Evolutionary conservation across 37 sponge, comb jelly and placozoan species (phyloP), one percentile per base, ranked within the genome.

Genomic region (Ephydatia muelleri): DNA sequence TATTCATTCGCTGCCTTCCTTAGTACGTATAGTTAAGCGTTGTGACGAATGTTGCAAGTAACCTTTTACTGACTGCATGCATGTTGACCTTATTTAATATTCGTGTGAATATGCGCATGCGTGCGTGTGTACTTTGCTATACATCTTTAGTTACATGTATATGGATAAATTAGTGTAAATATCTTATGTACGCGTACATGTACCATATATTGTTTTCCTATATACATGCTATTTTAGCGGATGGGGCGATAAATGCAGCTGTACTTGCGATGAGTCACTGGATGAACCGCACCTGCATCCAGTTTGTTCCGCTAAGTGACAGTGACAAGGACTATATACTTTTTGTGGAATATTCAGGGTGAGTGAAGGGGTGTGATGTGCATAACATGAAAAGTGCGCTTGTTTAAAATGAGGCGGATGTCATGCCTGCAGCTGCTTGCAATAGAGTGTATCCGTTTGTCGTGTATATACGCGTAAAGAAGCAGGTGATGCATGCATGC

Each of bases 251-350:
- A 57, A 38, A 28, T 23, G 73, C 65, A 75, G 80, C 47, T 1
- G 0, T 22, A 0, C 8, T 23, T 22, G 88, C 75, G 22, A 91
- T 91, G 84, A 49, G 69, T 6, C 79, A 87, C 65, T 92, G 92
- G 92, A 80, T 72, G 81, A 27, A 66, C 5, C 37, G 84, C 83
- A 92, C 92, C 25, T 92, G 92, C 64, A 66, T 92, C 40, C 79
- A 49, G 49, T 92, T 92, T 84, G 85, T 87, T 27, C 82, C 76
- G 3, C 39, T 49, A 57, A 68, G 25, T 6, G 27, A 28, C 2
- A 80, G 64, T 67, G 84, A 91, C 29, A 33, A 21, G 22, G 83
- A 91, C 49, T 91, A 91, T 57, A 33, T 91, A 0, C 43, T 31
- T 0, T 78, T 91, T 66, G 69, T 79, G 0, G 35, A 72, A 38